Conservation (phyloP, 2,797 vertebrate genomes). For the Hydrolagus colliei region DNA sequence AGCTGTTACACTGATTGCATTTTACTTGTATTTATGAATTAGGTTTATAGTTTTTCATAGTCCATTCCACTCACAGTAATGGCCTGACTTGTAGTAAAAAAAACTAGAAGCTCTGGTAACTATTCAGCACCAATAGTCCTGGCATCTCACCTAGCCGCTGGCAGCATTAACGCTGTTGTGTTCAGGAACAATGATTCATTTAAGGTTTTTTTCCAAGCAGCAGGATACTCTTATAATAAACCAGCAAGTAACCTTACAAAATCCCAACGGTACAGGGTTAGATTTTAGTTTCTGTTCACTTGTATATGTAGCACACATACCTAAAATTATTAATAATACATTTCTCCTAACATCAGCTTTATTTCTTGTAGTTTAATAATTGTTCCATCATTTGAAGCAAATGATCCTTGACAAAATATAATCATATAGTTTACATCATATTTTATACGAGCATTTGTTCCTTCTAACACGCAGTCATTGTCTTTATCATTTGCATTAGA, state of each 20-base stretch:
- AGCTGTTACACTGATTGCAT: neutral
- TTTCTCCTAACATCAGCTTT: slow-evolving; percentile 20
- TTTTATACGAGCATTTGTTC: slow-evolving; percentile 9
- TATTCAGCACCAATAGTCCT: neutral
- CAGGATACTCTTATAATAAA: neutral
- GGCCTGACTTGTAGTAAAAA: neutral
- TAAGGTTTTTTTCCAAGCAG: slow-evolving; percentile 2
- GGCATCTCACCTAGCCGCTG: slow-evolving; percentile 8
- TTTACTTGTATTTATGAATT: neutral
- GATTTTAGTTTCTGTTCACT: slow-evolving; percentile 7
- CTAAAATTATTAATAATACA: slow-evolving; percentile 11
- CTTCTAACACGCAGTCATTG: neutral
- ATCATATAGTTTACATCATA: slow-evolving; percentile 23
- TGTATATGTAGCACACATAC: neutral
- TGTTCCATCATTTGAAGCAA: slow-evolving; percentile 29
- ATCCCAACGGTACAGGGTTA: slow-evolving; percentile 4
- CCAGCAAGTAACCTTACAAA: neutral
- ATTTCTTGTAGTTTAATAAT: slow-evolving; percentile 18
- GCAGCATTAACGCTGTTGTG: neutral
- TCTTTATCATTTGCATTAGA: slow-evolving; percentile 12
- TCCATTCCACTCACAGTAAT: neutral
- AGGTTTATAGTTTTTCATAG: neutral
- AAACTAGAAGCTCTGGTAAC: neutral
- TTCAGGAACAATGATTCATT: slow-evolving; percentile 14
- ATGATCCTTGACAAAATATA: slow-evolving; percentile 32